Conservation (phyloP, 2,113 vertebrate species). For the Eulacestoma nigropectus region DNA sequence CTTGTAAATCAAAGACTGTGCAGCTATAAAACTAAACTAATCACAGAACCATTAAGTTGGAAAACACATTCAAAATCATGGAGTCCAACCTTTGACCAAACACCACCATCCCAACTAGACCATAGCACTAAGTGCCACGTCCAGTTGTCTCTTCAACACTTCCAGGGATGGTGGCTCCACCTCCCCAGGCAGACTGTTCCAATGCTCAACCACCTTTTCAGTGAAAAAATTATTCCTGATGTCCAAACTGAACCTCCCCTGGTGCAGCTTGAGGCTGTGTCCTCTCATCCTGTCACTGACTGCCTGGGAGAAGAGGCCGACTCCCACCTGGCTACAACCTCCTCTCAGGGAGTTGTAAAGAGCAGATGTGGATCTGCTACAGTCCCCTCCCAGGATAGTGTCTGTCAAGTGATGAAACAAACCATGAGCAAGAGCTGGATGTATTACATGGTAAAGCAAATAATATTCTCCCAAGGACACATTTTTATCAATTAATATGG, state of each 20-base stretch:
- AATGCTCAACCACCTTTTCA: not conserved
- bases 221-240: not conserved
- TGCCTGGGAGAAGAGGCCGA: not conserved
- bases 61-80: not conserved
- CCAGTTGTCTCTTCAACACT: not conserved
- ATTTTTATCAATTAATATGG: not conserved
- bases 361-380: not conserved
- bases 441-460: not conserved
- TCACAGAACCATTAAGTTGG: not conserved
- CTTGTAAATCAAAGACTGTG: not conserved
- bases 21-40: not conserved
- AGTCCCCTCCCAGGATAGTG: not conserved
- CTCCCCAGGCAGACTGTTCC: not conserved
- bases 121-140: not conserved
- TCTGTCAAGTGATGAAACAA: not conserved
- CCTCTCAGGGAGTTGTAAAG: not conserved
- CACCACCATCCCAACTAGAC: not conserved
- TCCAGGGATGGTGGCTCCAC: not conserved
- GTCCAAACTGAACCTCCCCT: not conserved
- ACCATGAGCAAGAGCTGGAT: not conserved
- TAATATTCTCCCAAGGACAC: not conserved
- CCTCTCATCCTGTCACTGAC: not conserved
- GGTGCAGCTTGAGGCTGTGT: not conserved
- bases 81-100: not conserved
- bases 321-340: not conserved